Evolutionary conservation across 2,797 vertebrate genomes (phyloP).

Genomic region (Anguilla obscura): DNA sequence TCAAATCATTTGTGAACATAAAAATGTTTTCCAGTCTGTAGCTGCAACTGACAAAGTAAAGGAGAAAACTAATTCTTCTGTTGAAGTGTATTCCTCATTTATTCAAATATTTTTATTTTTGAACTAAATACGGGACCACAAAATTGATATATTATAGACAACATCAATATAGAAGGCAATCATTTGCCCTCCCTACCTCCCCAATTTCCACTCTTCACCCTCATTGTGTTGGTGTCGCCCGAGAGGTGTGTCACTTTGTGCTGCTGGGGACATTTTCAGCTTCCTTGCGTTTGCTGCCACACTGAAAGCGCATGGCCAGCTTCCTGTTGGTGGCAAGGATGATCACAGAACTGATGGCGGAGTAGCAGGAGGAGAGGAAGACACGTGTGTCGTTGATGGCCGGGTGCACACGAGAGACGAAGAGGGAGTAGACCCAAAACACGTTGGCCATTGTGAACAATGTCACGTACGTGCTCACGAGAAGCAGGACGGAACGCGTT

Average conservation of each 20-base stretch:
- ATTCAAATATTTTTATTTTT: no score
- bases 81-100: no score
- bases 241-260: background rate
- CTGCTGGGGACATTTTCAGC: background rate
- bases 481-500: constrained; percentile 46
- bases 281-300: background rate
- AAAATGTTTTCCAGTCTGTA: background rate
- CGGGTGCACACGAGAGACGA: constrained; percentile 21
- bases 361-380: constrained; percentile 29
- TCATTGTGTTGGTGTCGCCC: background rate
- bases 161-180: no score
- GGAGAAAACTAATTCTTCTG: no score
- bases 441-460: constrained; percentile 51
- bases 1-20: no score
- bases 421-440: constrained; percentile 48
- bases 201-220: no score
- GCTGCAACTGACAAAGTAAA: no score
- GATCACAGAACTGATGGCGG: no score
- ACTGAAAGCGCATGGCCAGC: constrained; percentile 18
- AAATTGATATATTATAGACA: no score
- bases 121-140: no score
- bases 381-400: constrained; percentile 28
- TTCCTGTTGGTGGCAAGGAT: no score
- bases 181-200: no score
- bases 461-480: constrained; percentile 49